Base-by-base conservation (phyloP, 2,888 invertebrate species). In the Pyrocoelia pectoralis region DNA sequence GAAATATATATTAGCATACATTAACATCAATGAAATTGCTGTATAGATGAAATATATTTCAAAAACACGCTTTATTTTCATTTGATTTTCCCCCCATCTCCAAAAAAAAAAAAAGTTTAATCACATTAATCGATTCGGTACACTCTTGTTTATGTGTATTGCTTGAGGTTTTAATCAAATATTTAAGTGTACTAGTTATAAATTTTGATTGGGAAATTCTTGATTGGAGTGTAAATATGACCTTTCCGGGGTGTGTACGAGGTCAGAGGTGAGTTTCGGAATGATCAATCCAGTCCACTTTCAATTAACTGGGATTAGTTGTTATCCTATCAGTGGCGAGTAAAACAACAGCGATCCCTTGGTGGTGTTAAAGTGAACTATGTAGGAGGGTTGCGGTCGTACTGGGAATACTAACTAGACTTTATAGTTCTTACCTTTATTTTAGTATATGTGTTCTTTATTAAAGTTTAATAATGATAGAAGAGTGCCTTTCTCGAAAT, bases 281-380 rank as follows among this genome's bases (percentile, higher is more conserved):
- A 75, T 77, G 76, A 80, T 79, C 78, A 78, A 76, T 75, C 76
- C 78, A 73, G 78, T 79, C 77, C 79, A 76, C 77, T 79, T 79
- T 79, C 80, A 80, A 79, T 80, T 80, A 79, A 79, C 75, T 76
- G 71, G 76, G 79, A 79, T 80, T 79, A 80, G 77, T 76, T 78
- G 78, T 78, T 80, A 79, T 78, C 79, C 79, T 79, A 79, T 79
- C 79, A 79, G 75, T 74, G 74, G 71, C 69, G 69, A 72, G 72
- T 71, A 70, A 72, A 73, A 73, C 73, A 74, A 73, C 70, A 68
- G 64, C 66, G 73, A 68, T 76, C 76, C 74, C 76, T 69, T 61
- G 73, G 68, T 68, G 72, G 72, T 70, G 73, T 71, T 75, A 74
- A 76, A 73, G 74, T 72, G 72, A 68, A 71, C 71, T 71, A 70